A percentile compares a stretch with the other conserved stretches of the same genome.
Conservation (phyloP, 2,797 vertebrate species). For the Podargus strigoides region DNA sequence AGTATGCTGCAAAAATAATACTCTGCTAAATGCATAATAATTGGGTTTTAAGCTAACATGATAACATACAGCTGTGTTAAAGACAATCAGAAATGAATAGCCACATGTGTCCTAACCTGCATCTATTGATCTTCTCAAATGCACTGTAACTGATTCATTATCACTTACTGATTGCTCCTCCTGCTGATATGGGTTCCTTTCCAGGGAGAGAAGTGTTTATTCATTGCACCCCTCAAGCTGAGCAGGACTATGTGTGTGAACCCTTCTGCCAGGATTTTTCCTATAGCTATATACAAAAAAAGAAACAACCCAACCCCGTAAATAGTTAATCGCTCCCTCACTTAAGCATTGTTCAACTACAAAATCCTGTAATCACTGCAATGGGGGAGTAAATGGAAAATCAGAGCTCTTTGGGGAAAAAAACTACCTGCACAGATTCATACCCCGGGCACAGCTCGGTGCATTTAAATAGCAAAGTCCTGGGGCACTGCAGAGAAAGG, state of each 20-base stretch:
- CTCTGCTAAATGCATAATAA: neutral
- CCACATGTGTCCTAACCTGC: neutral
- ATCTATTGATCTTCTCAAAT: constrained; percentile 31
- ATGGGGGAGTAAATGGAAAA: neutral
- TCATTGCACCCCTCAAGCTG: neutral
- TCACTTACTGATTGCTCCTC: neutral
- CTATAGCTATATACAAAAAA: neutral
- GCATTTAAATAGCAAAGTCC: neutral
- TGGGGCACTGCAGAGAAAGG: neutral
- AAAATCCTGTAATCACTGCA: neutral
- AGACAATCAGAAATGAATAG: neutral
- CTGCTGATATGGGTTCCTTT: neutral
- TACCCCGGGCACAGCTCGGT: neutral
- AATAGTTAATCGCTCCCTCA: neutral
- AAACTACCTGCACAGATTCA: neutral
- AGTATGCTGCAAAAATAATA: constrained; percentile 31
- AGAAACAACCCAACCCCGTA: neutral
- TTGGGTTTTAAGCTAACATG: neutral
- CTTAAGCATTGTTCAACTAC: neutral
- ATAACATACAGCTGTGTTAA: neutral
- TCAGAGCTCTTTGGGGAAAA: neutral
- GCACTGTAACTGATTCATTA: constrained; percentile 41
- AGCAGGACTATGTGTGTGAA: neutral
- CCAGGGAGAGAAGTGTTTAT: neutral
- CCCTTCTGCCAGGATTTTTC: neutral